Evolutionary conservation across 1,140 invertebrate species (phyloP).

Genomic region (Belonocnema kinseyi): DNA sequence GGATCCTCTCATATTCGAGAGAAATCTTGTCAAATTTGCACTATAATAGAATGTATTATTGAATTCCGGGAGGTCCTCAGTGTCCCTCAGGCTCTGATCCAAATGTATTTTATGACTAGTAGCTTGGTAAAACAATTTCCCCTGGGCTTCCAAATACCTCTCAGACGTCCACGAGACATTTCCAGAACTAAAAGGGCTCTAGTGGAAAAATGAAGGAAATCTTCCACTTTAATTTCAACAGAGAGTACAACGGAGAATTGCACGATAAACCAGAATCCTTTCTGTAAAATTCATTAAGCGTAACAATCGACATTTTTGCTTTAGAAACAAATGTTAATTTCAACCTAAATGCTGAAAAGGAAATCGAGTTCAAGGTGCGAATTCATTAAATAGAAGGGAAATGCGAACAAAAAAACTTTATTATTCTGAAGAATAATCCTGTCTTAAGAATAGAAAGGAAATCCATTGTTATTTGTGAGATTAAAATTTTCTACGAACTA

Average conservation of each 20-base stretch:
- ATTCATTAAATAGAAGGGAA: too few species aligned
- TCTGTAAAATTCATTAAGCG: too few species aligned
- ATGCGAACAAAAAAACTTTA: too few species aligned
- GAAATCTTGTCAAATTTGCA: not conserved
- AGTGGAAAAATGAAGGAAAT: constrained; percentile 13
- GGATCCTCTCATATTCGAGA: not conserved
- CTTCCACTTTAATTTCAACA: not conserved
- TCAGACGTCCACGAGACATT: not conserved
- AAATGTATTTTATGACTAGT: not conserved
- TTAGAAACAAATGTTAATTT: too few species aligned
- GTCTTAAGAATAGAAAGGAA: too few species aligned
- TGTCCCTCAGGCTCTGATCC: constrained; percentile 10
- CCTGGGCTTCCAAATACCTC: constrained; percentile 10
- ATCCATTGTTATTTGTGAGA: too few species aligned
- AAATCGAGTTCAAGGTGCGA: too few species aligned
- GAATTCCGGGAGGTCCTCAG: constrained; percentile 1
- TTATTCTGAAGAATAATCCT: too few species aligned
- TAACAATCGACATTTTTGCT: too few species aligned
- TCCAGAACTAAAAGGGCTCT: not conserved
- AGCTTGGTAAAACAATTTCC: constrained; percentile 24
- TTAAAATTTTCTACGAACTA: too few species aligned
- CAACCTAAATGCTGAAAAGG: too few species aligned
- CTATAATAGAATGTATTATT: constrained; percentile 17
- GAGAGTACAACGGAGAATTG: not conserved
- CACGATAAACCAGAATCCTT: not conserved